Evolutionary conservation across 2,113 vertebrate genomes (phyloP), one percentile per base, ranked within the genome.

Genomic region (Catharus fuscescens): DNA sequence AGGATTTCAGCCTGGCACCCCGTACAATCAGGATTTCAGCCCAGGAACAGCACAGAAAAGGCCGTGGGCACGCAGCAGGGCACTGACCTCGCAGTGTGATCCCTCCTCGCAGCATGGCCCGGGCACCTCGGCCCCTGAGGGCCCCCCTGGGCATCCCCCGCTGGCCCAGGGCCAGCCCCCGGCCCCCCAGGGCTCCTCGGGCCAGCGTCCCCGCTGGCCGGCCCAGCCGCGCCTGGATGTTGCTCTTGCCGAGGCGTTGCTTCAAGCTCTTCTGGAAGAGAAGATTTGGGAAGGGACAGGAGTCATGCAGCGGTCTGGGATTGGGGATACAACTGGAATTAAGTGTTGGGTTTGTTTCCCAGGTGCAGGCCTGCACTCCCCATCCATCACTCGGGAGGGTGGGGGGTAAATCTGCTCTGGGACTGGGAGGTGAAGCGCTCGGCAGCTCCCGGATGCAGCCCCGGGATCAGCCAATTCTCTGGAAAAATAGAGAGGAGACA

Each of bases 211-310:
- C 99, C 0, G 98, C 95, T 5, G 99, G 99, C 31, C 99, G 98
- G 87, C 99, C 99, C 91, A 99, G 97, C 18, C 99, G 97, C 13
- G 99, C 99, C 97, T 99, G 99, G 95, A 99, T 99, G 98, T 99
- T 99, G 95, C 99, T 99, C 96, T 99, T 99, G 32, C 99, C 99
- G 79, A 99, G 98, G 19, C 99, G 99, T 86, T 99, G 99, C 94
- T 99, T 99, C 95, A 99, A 97, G 97, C 99, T 99, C 99, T 99
- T 98, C 91, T 97, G 95, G 95, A 97, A 97, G 44, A 97, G 85
- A 98, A 94, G 93, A 88, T 81, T 54, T 73, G 95, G 95, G 92
- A 79, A 28, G 18, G 61, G 42, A 71, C 34, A 24, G 87, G 92
- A 70, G 85, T 88, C 93, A 97, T 93, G 94, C 85, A 91, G 81